Evolutionary conservation across 2,113 vertebrate genomes (phyloP).

Genomic region (Nothoprocta pentlandii): DNA sequence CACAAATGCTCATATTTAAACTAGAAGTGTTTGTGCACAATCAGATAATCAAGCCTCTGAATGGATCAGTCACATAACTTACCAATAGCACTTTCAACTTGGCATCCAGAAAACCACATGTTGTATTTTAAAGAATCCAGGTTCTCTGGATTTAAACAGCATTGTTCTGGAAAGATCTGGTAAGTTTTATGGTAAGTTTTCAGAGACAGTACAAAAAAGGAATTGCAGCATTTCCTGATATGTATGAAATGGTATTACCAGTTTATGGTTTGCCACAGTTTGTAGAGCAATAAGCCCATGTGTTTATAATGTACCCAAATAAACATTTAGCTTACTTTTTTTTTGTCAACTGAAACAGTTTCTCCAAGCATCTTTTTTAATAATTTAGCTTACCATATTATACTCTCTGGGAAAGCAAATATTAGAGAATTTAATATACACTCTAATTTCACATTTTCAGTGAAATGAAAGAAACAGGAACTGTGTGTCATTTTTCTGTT

Average conservation of each 20-base stretch:
- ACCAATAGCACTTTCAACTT: background rate
- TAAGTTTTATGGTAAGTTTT: background rate
- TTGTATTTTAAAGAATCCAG: background rate
- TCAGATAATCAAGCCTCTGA: background rate
- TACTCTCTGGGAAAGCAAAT: background rate
- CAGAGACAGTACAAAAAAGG: background rate
- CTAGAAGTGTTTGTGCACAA: background rate
- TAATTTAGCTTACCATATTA: background rate
- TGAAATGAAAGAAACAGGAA: background rate
- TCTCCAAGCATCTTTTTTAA: background rate
- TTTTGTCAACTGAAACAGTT: background rate
- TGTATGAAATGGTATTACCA: background rate
- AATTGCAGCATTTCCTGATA: background rate
- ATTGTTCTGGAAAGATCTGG: background rate
- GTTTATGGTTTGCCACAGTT: background rate
- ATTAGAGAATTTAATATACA: background rate
- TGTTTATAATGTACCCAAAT: slow-evolving; percentile 1
- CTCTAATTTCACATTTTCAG: background rate
- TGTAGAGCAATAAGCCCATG: background rate
- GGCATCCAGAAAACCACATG: background rate
- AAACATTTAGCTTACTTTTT: background rate
- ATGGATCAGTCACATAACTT: background rate
- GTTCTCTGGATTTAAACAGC: background rate
- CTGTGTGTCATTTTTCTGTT: background rate
- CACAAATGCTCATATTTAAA: background rate